A percentile compares a stretch with the other conserved stretches of the same genome.
These are phyloP conservation scores for Oligia latruncula DNA, from an alignment of 2,888 invertebrate genomes.

Conservation along the genomic window DNA sequence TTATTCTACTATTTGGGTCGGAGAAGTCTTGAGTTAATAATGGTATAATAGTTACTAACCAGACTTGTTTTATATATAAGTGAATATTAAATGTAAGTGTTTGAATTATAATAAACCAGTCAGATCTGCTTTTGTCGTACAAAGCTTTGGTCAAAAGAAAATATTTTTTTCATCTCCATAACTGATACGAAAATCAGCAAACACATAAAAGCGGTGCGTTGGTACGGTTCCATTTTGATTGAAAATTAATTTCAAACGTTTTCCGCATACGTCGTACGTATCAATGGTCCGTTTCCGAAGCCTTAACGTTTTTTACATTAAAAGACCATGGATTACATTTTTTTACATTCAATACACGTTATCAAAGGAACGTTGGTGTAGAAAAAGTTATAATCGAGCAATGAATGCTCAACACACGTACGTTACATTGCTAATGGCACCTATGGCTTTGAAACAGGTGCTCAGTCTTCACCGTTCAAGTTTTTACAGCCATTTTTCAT, in stretches of 20 bases:
- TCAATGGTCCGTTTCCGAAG: slow-evolving; percentile 16
- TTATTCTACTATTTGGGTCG: neutral
- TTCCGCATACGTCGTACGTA: slow-evolving; percentile 11
- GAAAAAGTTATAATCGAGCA: slow-evolving; percentile 64
- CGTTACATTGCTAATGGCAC: slow-evolving; percentile 57
- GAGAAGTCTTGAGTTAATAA: neutral
- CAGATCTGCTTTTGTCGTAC: neutral
- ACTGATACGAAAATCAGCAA: neutral
- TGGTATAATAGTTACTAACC: too few relatives aligned
- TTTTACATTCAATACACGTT: slow-evolving; percentile 48
- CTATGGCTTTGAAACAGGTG: slow-evolving; percentile 62
- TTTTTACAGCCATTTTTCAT: slow-evolving; percentile 39
- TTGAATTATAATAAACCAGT: neutral
- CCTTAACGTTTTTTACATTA: slow-evolving; percentile 12
- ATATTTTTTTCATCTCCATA: too few relatives aligned
- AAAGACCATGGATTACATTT: slow-evolving; percentile 24
- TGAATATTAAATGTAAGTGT: neutral
- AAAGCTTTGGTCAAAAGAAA: neutral
- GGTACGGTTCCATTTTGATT: neutral
- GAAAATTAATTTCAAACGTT: slow-evolving; percentile 17
- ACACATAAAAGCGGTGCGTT: neutral
- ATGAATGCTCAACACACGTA: slow-evolving; percentile 62
- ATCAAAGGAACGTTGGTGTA: slow-evolving; percentile 41
- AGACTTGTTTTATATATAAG: too few relatives aligned
- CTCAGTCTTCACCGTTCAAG: slow-evolving; percentile 30